Percentiles rank a stretch among this genome's conserved stretches.
Conservation (phyloP, 2,113 vertebrate genomes). For the Aldabrachelys gigantea region DNA sequence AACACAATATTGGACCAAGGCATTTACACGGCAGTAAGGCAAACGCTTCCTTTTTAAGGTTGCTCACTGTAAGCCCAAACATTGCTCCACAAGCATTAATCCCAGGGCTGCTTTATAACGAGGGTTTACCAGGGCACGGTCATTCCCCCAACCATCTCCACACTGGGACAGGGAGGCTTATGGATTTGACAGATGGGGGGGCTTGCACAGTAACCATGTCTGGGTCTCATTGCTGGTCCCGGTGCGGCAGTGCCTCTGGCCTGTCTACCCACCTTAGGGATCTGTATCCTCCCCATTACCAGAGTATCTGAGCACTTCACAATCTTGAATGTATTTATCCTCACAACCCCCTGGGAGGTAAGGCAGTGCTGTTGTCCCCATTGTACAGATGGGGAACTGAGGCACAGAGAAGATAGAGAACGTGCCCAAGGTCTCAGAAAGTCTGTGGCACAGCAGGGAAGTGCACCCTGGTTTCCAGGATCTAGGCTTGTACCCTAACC, state of each 20-base stretch:
- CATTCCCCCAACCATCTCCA: background rate
- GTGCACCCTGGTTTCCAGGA: background rate
- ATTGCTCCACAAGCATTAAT: background rate
- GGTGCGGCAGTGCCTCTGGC: background rate
- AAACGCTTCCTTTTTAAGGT: background rate
- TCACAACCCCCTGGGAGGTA: background rate
- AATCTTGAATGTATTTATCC: background rate
- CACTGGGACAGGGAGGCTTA: background rate
- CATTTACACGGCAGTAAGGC: background rate
- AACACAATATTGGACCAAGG: background rate
- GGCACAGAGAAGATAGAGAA: background rate
- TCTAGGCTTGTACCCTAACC: background rate
- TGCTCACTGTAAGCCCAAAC: background rate
- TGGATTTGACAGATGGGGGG: background rate
- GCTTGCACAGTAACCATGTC: background rate
- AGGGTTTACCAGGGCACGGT: background rate
- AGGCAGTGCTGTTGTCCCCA: background rate
- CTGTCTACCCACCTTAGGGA: background rate
- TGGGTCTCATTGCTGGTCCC: background rate
- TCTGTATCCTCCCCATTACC: background rate
- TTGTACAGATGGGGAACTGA: background rate
- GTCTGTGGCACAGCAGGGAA: fast-evolving
- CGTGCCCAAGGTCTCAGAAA: background rate
- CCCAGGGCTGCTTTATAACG: background rate
- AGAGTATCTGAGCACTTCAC: background rate